phyloP scores from a whole-genome alignment of 2,797 vertebrate genomes.

The Amblyraja radiata region DNA sequence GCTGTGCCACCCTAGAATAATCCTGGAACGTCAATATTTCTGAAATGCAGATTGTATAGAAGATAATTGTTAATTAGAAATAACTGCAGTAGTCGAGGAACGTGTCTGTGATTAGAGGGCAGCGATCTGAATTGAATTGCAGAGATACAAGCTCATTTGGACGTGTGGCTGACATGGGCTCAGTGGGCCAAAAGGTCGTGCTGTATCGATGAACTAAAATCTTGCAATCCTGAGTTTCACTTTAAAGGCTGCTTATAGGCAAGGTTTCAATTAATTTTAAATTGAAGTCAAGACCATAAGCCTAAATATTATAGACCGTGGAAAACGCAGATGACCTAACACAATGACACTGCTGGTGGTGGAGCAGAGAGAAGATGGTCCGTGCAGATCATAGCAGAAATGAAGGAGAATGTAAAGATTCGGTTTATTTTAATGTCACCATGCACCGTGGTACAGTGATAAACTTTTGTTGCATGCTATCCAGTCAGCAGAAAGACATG shows the following conservation, averaged over 20 bases:
- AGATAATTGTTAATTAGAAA: constrained; percentile 22
- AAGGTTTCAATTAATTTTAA: background rate
- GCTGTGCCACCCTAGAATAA: background rate
- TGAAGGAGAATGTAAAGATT: background rate
- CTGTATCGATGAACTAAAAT: too few relatives aligned
- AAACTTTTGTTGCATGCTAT: too few relatives aligned
- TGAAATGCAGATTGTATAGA: background rate
- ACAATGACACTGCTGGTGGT: background rate
- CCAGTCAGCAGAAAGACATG: too few relatives aligned
- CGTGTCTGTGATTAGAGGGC: background rate
- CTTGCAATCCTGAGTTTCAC: background rate
- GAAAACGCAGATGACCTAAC: background rate
- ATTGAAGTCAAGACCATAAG: background rate
- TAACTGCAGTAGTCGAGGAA: constrained; percentile 17
- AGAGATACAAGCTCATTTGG: background rate
- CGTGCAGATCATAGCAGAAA: background rate
- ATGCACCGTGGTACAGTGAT: too few relatives aligned
- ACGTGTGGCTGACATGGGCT: too few relatives aligned
- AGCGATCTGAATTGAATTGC: background rate
- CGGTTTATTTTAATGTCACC: too few relatives aligned
- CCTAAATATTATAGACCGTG: background rate
- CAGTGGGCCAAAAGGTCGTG: too few relatives aligned
- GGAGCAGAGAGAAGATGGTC: background rate
- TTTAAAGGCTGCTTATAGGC: background rate
- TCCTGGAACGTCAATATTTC: constrained; percentile 14